Evolutionary conservation across 2,113 vertebrate genomes (phyloP), one percentile per base, ranked within the genome.

Genomic region (Anguilla japonica): DNA sequence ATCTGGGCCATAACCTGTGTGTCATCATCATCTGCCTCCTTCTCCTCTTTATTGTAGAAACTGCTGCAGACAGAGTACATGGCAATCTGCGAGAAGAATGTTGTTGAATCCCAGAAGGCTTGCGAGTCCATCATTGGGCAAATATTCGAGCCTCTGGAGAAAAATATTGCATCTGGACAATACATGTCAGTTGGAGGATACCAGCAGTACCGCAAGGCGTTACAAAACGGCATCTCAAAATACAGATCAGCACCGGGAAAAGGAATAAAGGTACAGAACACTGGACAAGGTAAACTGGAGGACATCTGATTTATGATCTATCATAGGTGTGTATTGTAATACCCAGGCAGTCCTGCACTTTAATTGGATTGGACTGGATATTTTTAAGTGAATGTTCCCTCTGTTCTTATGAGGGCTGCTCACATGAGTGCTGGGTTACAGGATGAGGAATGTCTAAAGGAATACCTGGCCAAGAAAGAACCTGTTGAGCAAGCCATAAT

Each of bases 151-250:
- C 29, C 50, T 34, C 41, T 91, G 80, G 89, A 91, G 26, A 57
- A 87, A 13, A 60, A 8, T 40, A 71, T 91, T 34, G 56, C 20
- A 41, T 41, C 81, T 0, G 90, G 89, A 39, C 81, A 2, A 6
- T 92, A 89, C 82, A 85, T 90, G 84, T 75, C 34, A 22, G 63
- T 84, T 80, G 89, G 90, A 75, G 91, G 91, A 60, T 90, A 89
- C 26, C 26, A 5, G 18, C 13, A 86, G 22, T 91, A 86, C 85
- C 26, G 46, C 2, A 46, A 34, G 9, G 26, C 41, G 20, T 71
- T 90, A 5, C 1, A 43, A 39, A 5, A 6, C 34, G 53, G 83
- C 1, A 63, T 63, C 34, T 26, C 39, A 0, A 56, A 84, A 40
- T 91, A 91, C 85, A 89, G 81, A 84, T 43, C 26, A 82, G 9